Evolutionary conservation across 2,888 invertebrate species (phyloP).

Genomic region (Nyleta sp.): DNA sequence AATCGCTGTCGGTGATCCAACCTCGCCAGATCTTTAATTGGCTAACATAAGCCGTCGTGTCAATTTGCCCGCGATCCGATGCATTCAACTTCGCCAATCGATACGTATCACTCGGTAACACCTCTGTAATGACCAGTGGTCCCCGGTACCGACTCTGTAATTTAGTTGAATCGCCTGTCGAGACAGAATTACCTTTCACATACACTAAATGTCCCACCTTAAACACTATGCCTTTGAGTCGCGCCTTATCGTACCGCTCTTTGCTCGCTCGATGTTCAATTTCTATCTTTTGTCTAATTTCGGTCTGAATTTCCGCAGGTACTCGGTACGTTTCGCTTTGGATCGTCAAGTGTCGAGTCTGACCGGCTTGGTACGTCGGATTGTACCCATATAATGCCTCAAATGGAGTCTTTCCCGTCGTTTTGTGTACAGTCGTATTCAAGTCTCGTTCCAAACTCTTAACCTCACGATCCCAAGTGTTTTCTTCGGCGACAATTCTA

Average conservation of each 20-base stretch:
- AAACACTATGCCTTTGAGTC: not conserved
- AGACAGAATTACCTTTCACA: not conserved
- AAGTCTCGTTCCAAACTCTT: not conserved
- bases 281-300: not conserved
- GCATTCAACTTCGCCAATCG: not conserved
- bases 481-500: too few relatives aligned
- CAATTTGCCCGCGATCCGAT: not conserved
- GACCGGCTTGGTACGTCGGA: not conserved
- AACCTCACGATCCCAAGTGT: too few relatives aligned
- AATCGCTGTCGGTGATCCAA: not conserved
- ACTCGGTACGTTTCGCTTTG: slow-evolving; percentile 5
- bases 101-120: slow-evolving; percentile 60
- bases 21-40: slow-evolving; percentile 28
- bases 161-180: not conserved
- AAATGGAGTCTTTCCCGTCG: not conserved
- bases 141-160: slow-evolving; percentile 15
- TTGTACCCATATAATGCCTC: slow-evolving; percentile 2
- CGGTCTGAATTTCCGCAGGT: not conserved
- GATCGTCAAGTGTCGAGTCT: not conserved
- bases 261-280: not conserved
- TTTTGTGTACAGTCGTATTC: not conserved
- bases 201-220: not conserved
- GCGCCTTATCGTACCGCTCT: not conserved
- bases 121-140: slow-evolving; percentile 46
- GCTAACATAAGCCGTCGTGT: slow-evolving; percentile 22